A percentile compares a stretch with the other conserved stretches of the same genome.
Conservation (phyloP, 2,113 vertebrate species). For the Dissostichus mawsoni region DNA sequence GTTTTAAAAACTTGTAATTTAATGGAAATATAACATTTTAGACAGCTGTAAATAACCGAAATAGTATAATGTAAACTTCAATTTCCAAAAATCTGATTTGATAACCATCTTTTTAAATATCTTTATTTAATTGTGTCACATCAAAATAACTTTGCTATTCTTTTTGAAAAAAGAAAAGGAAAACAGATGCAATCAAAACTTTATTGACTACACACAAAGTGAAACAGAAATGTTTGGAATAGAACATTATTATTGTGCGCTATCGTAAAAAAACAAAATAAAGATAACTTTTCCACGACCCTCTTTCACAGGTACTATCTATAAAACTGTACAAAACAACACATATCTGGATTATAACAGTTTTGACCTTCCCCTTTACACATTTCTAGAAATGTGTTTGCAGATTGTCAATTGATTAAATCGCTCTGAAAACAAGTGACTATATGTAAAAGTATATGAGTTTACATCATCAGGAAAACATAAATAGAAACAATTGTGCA, state of each 20-base stretch:
- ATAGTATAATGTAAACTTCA: not conserved
- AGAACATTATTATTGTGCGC: conserved; percentile 52
- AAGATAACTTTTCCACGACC: not conserved
- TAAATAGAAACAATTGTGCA: conserved; percentile 37
- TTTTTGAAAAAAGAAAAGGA: not conserved
- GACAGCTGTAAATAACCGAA: not conserved
- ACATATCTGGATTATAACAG: conserved; percentile 24
- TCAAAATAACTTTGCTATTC: not conserved
- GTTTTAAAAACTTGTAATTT: not conserved
- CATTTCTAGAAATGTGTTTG: conserved; percentile 5
- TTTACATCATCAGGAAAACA: conserved; percentile 20
- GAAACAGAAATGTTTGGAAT: not conserved
- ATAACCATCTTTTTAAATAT: not conserved
- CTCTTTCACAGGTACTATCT: conserved; percentile 2
- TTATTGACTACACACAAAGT: not conserved
- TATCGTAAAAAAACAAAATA: conserved; percentile 45
- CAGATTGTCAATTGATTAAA: conserved; percentile 39
- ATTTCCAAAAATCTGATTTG: not conserved
- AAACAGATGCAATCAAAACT: not conserved
- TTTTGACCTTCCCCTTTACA: conserved; percentile 43
- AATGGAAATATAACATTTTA: not conserved
- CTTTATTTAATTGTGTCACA: not conserved
- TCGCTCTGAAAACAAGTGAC: conserved; percentile 9
- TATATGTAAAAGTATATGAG: not conserved
- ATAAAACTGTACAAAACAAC: conserved; percentile 72